Evolutionary conservation across 2,888 invertebrate species (phyloP).

Genomic region (Nesidiocoris tenuis): DNA sequence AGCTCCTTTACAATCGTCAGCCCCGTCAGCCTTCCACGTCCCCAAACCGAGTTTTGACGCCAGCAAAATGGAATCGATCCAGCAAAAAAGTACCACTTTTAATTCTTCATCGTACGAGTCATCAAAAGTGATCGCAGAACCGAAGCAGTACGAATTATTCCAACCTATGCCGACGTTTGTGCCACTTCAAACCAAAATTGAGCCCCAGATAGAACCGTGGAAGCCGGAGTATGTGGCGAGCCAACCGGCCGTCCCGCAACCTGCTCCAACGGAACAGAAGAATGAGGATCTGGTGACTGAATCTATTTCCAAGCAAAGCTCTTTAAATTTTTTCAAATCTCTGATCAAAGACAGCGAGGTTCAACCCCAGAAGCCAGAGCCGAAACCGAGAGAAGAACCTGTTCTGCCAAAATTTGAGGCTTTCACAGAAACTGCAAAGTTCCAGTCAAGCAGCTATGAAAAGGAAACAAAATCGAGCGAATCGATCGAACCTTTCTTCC

Average conservation of each 20-base stretch:
- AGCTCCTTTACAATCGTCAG: slow-evolving; percentile 29
- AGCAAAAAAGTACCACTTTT: not conserved
- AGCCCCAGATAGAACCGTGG: not conserved
- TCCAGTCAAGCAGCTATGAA: slow-evolving; percentile 23
- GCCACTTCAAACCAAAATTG: slow-evolving; percentile 9
- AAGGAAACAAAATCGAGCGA: slow-evolving; percentile 31
- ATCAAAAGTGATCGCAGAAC: slow-evolving; percentile 2
- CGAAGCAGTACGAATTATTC: not conserved
- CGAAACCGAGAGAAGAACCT: slow-evolving; percentile 40
- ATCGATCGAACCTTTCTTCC: slow-evolving; percentile 50
- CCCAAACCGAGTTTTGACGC: slow-evolving; percentile 35
- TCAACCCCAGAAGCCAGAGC: slow-evolving; percentile 39
- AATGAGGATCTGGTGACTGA: slow-evolving; percentile 48
- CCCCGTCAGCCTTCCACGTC: slow-evolving; percentile 33
- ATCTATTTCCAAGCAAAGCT: slow-evolving; percentile 65
- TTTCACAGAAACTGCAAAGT: not conserved
- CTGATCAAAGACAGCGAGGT: slow-evolving; percentile 61
- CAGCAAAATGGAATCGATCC: slow-evolving; percentile 32
- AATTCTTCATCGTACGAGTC: not conserved
- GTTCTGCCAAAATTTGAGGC: not conserved
- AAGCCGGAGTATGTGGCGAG: not conserved
- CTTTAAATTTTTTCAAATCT: slow-evolving; percentile 66
- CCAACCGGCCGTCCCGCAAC: not conserved
- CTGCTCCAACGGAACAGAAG: not conserved
- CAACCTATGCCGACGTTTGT: slow-evolving; percentile 23